These are phyloP conservation scores for Paramormyrops kingsleyae DNA, from an alignment of 2,113 vertebrate genomes.

Conservation along the genomic window DNA sequence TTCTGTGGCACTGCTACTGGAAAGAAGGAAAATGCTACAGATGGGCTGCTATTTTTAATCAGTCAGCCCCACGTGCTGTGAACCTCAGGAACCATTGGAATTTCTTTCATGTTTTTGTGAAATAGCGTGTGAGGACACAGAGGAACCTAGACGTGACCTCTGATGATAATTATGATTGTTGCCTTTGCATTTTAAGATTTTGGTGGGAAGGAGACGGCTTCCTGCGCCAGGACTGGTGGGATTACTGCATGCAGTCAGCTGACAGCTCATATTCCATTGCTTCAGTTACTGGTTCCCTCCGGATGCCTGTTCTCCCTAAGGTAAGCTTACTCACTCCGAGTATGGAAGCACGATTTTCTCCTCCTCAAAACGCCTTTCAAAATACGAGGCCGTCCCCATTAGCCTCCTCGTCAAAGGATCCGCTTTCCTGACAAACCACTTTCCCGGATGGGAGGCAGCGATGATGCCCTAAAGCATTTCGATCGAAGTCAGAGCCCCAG, in stretches of 20 bases:
- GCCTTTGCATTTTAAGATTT: neutral
- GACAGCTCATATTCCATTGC: neutral
- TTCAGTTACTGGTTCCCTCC: neutral
- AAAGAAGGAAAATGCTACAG: neutral
- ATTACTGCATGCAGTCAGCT: neutral
- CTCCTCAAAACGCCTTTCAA: neutral
- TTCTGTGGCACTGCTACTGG: neutral
- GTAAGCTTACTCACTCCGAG: neutral
- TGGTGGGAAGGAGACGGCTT: neutral
- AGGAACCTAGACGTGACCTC: neutral
- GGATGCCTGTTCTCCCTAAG: neutral
- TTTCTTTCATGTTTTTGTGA: neutral
- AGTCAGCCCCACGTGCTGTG: too few relatives aligned
- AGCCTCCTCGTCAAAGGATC: neutral
- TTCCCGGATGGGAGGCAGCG: neutral
- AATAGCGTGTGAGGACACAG: neutral
- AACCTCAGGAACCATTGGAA: neutral
- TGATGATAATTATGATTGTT: neutral
- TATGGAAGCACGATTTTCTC: neutral
- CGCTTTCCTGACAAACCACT: neutral
- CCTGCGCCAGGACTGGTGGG: neutral
- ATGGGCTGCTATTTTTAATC: neutral
- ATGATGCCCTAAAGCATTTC: neutral
- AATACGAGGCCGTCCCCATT: neutral
- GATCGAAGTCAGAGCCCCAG: neutral